A percentile compares a stretch with the other conserved stretches of the same genome.
phyloP scores from a whole-genome alignment of 2,888 invertebrate genomes.

The Miltochrista miniata region DNA sequence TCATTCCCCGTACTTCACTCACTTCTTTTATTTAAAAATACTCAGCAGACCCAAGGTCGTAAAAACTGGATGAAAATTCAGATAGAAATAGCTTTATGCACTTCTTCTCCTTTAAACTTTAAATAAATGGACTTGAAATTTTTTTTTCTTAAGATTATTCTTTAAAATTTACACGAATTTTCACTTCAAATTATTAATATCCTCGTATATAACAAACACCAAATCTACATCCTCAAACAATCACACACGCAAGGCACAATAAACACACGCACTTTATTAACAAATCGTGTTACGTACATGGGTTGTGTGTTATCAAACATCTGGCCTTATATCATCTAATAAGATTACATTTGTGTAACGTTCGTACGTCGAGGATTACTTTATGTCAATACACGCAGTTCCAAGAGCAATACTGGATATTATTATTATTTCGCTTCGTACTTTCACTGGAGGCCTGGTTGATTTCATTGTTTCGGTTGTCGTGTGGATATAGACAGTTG shows the following conservation, averaged over 20 bases:
- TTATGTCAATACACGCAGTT: not conserved
- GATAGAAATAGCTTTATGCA: too few species aligned
- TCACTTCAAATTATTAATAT: not conserved
- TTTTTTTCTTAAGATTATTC: too few species aligned
- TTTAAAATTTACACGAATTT: too few species aligned
- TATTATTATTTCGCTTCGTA: not conserved
- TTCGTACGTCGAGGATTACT: slow-evolving; percentile 9
- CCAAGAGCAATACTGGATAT: not conserved
- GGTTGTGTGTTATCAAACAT: slow-evolving; percentile 21
- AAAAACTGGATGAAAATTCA: too few species aligned
- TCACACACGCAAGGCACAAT: slow-evolving; percentile 7
- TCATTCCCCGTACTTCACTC: too few species aligned
- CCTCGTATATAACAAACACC: too few species aligned
- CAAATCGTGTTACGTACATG: slow-evolving; percentile 21
- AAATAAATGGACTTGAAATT: too few species aligned
- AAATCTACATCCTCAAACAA: not conserved
- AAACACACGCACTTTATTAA: slow-evolving; percentile 14
- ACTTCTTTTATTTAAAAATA: too few species aligned
- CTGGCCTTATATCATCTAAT: slow-evolving; percentile 16
- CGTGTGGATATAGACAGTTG: not conserved
- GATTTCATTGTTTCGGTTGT: not conserved
- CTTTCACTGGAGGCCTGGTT: not conserved
- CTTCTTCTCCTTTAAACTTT: too few species aligned
- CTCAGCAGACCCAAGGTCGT: too few species aligned
- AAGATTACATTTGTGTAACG: slow-evolving; percentile 32